phyloP scores from a whole-genome alignment of 2,113 vertebrate genomes.

The Podilymbus podiceps region DNA sequence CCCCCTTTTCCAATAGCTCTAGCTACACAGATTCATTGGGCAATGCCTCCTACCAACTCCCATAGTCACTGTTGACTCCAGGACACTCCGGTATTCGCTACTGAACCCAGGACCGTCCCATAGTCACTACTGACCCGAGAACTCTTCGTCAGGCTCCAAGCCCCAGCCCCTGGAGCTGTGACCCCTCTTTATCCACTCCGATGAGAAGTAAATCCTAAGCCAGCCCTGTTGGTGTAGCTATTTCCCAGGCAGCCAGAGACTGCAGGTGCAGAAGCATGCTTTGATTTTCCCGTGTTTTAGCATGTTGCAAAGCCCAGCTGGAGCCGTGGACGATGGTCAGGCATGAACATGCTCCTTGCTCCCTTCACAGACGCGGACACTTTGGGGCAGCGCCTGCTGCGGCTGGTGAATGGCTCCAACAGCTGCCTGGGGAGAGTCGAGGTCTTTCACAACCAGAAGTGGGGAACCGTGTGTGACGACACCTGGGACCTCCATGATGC shows the following conservation, averaged over 20 bases:
- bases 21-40: not conserved
- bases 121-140: not conserved
- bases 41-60: not conserved
- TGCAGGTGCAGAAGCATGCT: fast-evolving
- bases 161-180: not conserved
- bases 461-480: not conserved
- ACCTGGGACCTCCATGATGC: not conserved
- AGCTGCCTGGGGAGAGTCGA: not conserved
- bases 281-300: not conserved
- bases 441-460: not conserved
- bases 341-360: not conserved
- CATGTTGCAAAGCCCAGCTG: fast-evolving
- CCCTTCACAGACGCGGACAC: fast-evolving
- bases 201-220: not conserved
- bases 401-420: not conserved
- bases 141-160: not conserved
- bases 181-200: not conserved
- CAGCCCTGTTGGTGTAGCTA: not conserved
- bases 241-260: not conserved
- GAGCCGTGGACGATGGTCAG: fast-evolving
- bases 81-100: not conserved
- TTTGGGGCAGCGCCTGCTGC: fast-evolving
- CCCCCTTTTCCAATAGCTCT: not conserved
- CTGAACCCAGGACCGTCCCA: not conserved
- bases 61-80: not conserved